These are phyloP conservation scores for Ophioninae sp. DNA, from an alignment of 2,888 invertebrate species.

Conservation along the genomic window DNA sequence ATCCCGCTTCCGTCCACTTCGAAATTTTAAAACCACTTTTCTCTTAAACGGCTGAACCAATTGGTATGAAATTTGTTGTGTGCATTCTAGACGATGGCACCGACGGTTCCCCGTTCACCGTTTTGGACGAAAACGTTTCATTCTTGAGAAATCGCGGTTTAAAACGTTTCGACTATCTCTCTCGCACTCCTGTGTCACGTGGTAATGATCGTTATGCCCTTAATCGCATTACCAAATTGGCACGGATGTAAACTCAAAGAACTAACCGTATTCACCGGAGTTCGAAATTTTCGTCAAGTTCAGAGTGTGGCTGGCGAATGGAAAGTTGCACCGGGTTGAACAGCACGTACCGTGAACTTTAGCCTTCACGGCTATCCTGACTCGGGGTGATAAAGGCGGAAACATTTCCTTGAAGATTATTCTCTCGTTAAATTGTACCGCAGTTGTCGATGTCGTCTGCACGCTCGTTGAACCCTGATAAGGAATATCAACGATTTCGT, in stretches of 20 bases:
- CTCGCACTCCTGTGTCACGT: no score
- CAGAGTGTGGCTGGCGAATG: slow-evolving; percentile 83
- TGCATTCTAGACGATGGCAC: no score
- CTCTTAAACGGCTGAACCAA: no score
- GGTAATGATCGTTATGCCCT: no score
- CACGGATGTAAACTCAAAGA: not conserved
- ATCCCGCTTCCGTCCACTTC: no score
- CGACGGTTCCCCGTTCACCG: no score
- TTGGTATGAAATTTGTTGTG: no score
- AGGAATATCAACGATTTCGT: not conserved
- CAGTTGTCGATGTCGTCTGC: slow-evolving; percentile 81
- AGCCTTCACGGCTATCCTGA: slow-evolving; percentile 85
- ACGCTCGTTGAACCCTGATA: slow-evolving; percentile 70
- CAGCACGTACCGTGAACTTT: slow-evolving; percentile 75
- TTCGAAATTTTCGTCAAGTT: slow-evolving; percentile 84
- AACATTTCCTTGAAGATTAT: slow-evolving; percentile 90
- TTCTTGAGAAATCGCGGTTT: no score
- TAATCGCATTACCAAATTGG: not conserved
- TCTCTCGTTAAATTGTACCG: slow-evolving; percentile 89
- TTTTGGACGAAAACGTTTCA: no score
- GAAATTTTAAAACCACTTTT: no score
- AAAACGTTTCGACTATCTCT: no score
- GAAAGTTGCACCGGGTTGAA: slow-evolving; percentile 80
- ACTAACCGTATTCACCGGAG: slow-evolving; percentile 84
- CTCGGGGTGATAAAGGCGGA: slow-evolving; percentile 89